phyloP scores from a whole-genome alignment of 2,113 vertebrate genomes.

The Pedetes capensis region DNA sequence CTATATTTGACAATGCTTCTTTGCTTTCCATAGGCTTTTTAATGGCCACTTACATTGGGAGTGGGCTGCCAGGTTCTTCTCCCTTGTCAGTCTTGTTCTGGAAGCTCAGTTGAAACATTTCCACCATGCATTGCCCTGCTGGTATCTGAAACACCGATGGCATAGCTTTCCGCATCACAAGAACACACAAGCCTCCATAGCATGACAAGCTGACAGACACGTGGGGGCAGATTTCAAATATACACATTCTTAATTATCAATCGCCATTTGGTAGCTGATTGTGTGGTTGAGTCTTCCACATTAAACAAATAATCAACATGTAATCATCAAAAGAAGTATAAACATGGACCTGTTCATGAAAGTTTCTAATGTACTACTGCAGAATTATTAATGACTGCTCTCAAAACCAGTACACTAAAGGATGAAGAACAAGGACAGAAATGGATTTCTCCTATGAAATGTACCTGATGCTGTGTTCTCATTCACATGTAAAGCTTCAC shows the following conservation, averaged over 20 bases:
- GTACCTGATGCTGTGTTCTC: background rate
- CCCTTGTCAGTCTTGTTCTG: no score
- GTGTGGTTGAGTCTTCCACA: background rate
- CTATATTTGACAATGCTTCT: no score
- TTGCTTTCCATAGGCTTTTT: no score
- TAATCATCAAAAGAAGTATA: background rate
- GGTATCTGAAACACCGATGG: no score
- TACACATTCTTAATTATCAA: background rate
- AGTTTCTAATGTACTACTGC: background rate
- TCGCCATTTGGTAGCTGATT: background rate
- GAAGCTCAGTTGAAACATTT: no score
- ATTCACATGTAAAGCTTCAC: background rate
- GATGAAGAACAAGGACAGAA: background rate
- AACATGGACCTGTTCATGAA: background rate
- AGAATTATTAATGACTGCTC: background rate
- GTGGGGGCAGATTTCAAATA: no score
- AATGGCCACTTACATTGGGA: no score
- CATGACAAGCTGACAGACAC: no score
- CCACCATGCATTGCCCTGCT: no score
- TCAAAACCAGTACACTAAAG: background rate
- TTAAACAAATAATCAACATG: slow-evolving; percentile 13
- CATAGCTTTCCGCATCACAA: no score
- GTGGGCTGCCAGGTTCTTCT: no score
- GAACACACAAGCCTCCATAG: no score
- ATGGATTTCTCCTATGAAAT: background rate